phyloP scores from a whole-genome alignment of 2,888 invertebrate species.

The Ornithoptera alexandrae region DNA sequence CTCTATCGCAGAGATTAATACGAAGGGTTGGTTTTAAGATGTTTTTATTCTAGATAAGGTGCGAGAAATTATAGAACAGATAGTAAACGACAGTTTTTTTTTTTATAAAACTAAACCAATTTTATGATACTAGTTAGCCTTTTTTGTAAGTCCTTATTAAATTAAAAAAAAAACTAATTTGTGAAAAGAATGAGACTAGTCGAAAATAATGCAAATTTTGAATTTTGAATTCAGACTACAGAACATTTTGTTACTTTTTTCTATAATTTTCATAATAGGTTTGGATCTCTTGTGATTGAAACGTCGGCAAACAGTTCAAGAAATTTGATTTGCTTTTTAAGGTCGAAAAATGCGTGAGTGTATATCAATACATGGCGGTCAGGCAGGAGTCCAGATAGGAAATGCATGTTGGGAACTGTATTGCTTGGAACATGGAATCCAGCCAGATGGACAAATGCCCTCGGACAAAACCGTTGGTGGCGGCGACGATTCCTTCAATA shows the following conservation, averaged over 20 bases:
- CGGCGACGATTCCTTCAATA: slow-evolving; percentile 96
- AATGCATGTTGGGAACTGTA: slow-evolving; percentile 93
- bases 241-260: slow-evolving; percentile 1
- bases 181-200: not conserved
- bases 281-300: slow-evolving; percentile 14
- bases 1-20: too few relatives aligned
- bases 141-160: not conserved
- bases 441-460: slow-evolving; percentile 91
- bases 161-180: not conserved
- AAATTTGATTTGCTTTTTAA: slow-evolving; percentile 17
- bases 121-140: not conserved
- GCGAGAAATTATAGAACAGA: too few relatives aligned
- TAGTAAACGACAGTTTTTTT: too few relatives aligned
- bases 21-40: too few relatives aligned
- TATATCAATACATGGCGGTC: slow-evolving; percentile 70
- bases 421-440: slow-evolving; percentile 89
- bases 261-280: slow-evolving; percentile 15
- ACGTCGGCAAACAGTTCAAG: slow-evolving; percentile 5
- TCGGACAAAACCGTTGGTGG: slow-evolving; percentile 88
- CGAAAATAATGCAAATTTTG: not conserved
- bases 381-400: slow-evolving; percentile 88
- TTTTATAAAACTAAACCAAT: too few relatives aligned
- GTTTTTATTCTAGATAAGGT: too few relatives aligned
- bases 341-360: slow-evolving; percentile 64
- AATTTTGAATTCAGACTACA: slow-evolving; percentile 1